Evolutionary conservation across 2,888 invertebrate genomes (phyloP).

Genomic region (Entomobrya multifasciata): DNA sequence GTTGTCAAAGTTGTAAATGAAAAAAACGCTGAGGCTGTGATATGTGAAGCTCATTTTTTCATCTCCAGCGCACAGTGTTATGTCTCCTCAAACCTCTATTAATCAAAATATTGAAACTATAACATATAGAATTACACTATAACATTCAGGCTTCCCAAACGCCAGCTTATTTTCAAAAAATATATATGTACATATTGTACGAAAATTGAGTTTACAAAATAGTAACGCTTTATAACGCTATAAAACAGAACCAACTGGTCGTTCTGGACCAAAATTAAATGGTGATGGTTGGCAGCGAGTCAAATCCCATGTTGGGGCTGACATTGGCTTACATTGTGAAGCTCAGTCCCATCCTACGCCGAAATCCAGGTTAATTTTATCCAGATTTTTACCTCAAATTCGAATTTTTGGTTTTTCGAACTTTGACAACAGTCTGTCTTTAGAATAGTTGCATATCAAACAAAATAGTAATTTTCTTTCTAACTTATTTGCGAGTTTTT

Average conservation of each 20-base stretch:
- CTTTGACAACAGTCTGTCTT: constrained; percentile 70
- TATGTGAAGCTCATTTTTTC: constrained; percentile 75
- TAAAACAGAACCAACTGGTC: constrained; percentile 82
- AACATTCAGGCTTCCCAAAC: constrained; percentile 66
- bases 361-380: constrained; percentile 82
- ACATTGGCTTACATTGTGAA: constrained; percentile 82
- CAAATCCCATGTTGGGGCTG: constrained; percentile 75
- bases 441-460: constrained; percentile 12
- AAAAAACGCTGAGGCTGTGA: constrained; percentile 68
- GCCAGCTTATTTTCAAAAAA: too few relatives aligned
- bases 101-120: neutral
- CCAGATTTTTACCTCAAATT: too few relatives aligned
- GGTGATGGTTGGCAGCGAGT: constrained; percentile 82
- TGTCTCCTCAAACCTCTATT: too few relatives aligned
- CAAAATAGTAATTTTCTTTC: too few relatives aligned
- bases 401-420: too few relatives aligned
- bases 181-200: too few relatives aligned
- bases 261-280: constrained; percentile 81
- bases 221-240: too few relatives aligned
- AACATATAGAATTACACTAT: neutral
- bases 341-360: constrained; percentile 84
- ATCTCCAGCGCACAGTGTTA: constrained; percentile 67
- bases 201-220: too few relatives aligned
- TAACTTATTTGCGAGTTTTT: neutral
- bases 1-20: constrained; percentile 76